These are phyloP conservation scores for Lampropteryx suffumata DNA, from an alignment of 2,888 invertebrate species.

Conservation along the genomic window DNA sequence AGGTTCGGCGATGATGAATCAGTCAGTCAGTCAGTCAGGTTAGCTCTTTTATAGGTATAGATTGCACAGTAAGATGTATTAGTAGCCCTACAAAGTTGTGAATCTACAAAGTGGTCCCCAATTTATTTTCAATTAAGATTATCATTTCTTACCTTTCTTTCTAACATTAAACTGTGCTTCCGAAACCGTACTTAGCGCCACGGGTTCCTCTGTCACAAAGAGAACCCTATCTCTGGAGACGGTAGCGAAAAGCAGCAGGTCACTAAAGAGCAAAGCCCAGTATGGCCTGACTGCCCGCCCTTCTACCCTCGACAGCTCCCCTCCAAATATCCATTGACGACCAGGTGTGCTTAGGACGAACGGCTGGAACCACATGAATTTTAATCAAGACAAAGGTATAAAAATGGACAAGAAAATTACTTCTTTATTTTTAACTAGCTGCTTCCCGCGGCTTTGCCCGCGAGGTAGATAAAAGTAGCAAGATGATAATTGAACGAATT, in stretches of 20 bases:
- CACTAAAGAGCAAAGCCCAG: constrained; percentile 93
- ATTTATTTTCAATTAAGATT: too few relatives aligned
- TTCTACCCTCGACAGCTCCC: constrained; percentile 92
- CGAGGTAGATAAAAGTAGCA: too few relatives aligned
- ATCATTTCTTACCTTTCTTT: constrained; percentile 87
- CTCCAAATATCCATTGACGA: constrained; percentile 95
- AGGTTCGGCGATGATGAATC: too few relatives aligned
- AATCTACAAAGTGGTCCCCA: neutral
- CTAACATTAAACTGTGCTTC: constrained; percentile 93
- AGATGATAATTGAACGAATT: too few relatives aligned
- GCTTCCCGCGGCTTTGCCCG: too few relatives aligned
- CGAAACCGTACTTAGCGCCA: constrained; percentile 89
- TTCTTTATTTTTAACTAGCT: too few relatives aligned
- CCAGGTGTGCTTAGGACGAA: constrained; percentile 92
- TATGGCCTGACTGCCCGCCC: constrained; percentile 91
- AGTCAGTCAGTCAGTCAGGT: too few relatives aligned
- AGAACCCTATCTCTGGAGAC: constrained; percentile 93
- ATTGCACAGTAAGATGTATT: too few relatives aligned
- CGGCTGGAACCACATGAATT: constrained; percentile 77
- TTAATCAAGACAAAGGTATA: too few relatives aligned
- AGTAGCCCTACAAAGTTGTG: too few relatives aligned
- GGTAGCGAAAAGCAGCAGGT: constrained; percentile 92
- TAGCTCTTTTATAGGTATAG: too few relatives aligned
- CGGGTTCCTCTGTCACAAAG: constrained; percentile 94
- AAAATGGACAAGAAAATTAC: too few relatives aligned